phyloP scores from a whole-genome alignment of 2,113 vertebrate genomes.

The Pollachius pollachius region DNA sequence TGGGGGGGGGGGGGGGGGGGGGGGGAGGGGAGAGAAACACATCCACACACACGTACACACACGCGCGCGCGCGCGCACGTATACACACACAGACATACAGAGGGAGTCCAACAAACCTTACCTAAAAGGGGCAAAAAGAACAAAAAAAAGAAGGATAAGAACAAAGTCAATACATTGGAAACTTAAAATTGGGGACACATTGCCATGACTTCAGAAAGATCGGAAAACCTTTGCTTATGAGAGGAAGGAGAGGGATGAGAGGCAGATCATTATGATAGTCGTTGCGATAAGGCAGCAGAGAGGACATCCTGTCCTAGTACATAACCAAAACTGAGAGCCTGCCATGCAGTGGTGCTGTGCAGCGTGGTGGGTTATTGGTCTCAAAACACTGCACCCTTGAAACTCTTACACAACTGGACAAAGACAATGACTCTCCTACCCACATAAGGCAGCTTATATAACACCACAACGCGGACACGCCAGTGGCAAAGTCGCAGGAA shows the following conservation, averaged over 20 bases:
- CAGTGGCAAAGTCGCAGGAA: no score
- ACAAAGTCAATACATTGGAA: constrained; percentile 80
- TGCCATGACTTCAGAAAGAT: constrained; percentile 63
- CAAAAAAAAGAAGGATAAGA: constrained; percentile 74
- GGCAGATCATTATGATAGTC: constrained; percentile 29
- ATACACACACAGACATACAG: constrained; percentile 63
- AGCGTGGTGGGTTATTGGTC: constrained; percentile 1
- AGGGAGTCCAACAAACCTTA: constrained; percentile 80
- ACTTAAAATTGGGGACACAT: constrained; percentile 76
- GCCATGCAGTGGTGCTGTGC: no score
- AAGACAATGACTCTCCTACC: constrained; percentile 59
- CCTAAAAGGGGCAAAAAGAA: constrained; percentile 74
- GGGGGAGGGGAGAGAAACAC: constrained; percentile 70
- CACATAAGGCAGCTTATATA: constrained; percentile 61
- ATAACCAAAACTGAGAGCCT: no score
- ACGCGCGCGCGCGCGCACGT: constrained; percentile 1
- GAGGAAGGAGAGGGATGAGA: constrained; percentile 52
- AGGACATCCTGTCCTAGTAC: no score
- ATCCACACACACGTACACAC: constrained; percentile 46
- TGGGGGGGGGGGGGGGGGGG: no score
- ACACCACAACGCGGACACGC: constrained; percentile 32
- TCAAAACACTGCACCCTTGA: neutral
- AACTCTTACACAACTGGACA: constrained; percentile 53
- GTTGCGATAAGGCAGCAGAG: constrained; percentile 42
- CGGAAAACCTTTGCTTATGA: constrained; percentile 22